Conservation (phyloP, 2,113 vertebrate species). For the Corythaeola cristata region DNA sequence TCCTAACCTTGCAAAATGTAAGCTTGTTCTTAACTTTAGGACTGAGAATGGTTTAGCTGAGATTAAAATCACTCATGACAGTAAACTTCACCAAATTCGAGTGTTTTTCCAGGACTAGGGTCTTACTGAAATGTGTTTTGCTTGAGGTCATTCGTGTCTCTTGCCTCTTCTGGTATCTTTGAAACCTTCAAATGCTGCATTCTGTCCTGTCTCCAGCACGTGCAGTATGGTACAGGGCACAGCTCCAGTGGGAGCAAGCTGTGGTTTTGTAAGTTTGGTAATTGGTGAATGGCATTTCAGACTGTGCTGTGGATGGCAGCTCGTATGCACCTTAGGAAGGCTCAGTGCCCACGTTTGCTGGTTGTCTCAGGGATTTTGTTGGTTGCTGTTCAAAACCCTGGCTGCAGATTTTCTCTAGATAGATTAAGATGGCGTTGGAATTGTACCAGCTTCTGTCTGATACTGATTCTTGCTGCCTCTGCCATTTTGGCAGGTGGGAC, state of each 20-base stretch:
- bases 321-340: neutral
- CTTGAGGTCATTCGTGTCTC: neutral
- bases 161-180: neutral
- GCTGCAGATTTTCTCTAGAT: neutral
- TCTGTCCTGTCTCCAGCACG: neutral
- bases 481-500: neutral
- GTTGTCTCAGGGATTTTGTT: neutral
- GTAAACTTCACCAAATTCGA: neutral
- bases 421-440: neutral
- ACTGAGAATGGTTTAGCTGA: neutral
- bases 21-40: neutral
- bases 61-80: neutral
- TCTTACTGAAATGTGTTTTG: neutral
- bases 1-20: neutral
- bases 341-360: neutral
- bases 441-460: neutral
- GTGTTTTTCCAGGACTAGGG: neutral
- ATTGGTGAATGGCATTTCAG: neutral
- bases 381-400: neutral
- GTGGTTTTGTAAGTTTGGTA: neutral
- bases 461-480: neutral
- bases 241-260: neutral
- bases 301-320: neutral
- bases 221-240: rapidly evolving
- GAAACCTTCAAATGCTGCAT: neutral